Percentiles rank a stretch among this genome's conserved stretches.
Evolutionary conservation across 1,140 invertebrate genomes (phyloP).

Genomic region (Sminthurinus signatus): DNA sequence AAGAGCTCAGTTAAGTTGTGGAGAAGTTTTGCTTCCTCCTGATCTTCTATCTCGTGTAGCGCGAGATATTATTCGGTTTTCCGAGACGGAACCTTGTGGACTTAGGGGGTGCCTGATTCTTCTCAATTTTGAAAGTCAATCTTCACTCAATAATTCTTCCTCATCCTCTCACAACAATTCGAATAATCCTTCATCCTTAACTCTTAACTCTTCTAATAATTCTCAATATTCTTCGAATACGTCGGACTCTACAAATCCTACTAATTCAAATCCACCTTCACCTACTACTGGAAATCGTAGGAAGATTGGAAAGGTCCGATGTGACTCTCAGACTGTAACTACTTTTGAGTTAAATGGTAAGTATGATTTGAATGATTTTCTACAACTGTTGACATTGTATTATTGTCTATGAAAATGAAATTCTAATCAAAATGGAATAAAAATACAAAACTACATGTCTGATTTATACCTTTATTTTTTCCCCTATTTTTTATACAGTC

Average conservation of each 20-base stretch:
- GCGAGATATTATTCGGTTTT: constrained; percentile 65
- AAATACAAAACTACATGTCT: too few relatives aligned
- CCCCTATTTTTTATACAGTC: too few relatives aligned
- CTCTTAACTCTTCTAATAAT: neutral
- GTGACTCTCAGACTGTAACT: constrained; percentile 71
- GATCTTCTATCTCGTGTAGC: constrained; percentile 68
- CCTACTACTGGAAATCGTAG: constrained; percentile 36
- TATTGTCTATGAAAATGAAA: too few relatives aligned
- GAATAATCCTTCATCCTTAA: neutral
- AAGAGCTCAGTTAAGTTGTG: constrained; percentile 65
- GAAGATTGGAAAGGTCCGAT: constrained; percentile 61
- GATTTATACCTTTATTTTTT: too few relatives aligned
- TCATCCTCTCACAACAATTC: constrained; percentile 15
- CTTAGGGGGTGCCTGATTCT: constrained; percentile 49
- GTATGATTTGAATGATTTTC: too few relatives aligned
- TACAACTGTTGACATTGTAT: too few relatives aligned
- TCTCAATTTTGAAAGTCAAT: constrained; percentile 44
- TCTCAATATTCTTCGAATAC: neutral
- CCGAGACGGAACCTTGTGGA: constrained; percentile 77
- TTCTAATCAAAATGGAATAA: too few relatives aligned
- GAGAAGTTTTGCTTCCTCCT: constrained; percentile 70
- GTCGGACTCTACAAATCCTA: neutral
- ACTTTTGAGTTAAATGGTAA: constrained; percentile 58
- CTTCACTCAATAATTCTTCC: constrained; percentile 19
- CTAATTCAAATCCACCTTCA: neutral